Evolutionary conservation across 2,113 vertebrate species (phyloP).

Genomic region (Andinoacara biseriatus): DNA sequence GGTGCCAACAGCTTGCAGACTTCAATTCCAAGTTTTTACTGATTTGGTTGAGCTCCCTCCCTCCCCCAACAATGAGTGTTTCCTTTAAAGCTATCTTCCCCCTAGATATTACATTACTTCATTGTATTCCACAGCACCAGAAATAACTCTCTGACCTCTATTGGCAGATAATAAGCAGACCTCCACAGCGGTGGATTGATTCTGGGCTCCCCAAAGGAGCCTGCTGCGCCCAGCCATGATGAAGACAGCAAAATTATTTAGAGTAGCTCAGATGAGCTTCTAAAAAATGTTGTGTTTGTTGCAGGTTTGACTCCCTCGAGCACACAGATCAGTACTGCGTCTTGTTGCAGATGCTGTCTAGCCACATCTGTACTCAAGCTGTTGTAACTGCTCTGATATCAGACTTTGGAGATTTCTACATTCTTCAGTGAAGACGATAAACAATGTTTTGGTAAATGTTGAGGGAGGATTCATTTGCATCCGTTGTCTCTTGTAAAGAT

Average conservation of each 20-base stretch:
- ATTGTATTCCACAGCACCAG: slow-evolving; percentile 41
- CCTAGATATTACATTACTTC: slow-evolving; percentile 57
- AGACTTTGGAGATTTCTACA: slow-evolving; percentile 26
- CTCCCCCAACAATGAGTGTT: not conserved
- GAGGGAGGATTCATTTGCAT: slow-evolving; percentile 32
- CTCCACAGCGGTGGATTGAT: slow-evolving; percentile 66
- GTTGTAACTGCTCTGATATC: slow-evolving; percentile 26
- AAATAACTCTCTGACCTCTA: slow-evolving; percentile 48
- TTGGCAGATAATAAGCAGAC: slow-evolving; percentile 69
- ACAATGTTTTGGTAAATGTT: slow-evolving; percentile 43
- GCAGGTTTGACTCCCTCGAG: slow-evolving; percentile 57
- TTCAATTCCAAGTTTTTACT: slow-evolving; percentile 31
- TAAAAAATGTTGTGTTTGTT: slow-evolving; percentile 53
- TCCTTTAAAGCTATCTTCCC: slow-evolving; percentile 4
- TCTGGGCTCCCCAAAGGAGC: slow-evolving; percentile 46
- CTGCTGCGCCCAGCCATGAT: slow-evolving; percentile 57
- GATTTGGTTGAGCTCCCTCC: slow-evolving; percentile 12
- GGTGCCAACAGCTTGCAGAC: slow-evolving; percentile 32
- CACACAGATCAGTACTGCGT: slow-evolving; percentile 60
- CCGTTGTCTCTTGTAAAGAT: slow-evolving; percentile 32
- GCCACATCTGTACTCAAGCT: slow-evolving; percentile 35
- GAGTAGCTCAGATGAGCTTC: slow-evolving; percentile 58
- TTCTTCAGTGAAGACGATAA: slow-evolving; percentile 25
- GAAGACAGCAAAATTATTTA: slow-evolving; percentile 75
- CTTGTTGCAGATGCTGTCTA: slow-evolving; percentile 47